These are phyloP conservation scores for Clusia tigrina DNA, from an alignment of 2,888 invertebrate species.

Conservation along the genomic window DNA sequence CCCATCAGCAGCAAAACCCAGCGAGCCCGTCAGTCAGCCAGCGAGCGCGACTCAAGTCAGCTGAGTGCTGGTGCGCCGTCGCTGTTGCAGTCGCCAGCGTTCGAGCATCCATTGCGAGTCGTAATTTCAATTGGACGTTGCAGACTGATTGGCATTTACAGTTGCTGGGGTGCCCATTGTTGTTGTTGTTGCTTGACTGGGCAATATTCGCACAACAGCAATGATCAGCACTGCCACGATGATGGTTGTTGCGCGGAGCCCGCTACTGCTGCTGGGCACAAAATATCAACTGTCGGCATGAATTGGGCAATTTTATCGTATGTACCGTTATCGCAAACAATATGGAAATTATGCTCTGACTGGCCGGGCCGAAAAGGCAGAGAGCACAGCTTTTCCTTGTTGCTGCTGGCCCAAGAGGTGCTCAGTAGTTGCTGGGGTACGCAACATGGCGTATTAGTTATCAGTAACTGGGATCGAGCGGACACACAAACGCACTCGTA, in stretches of 20 bases:
- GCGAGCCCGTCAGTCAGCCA: neutral
- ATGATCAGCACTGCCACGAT: no score
- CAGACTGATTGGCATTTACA: slow-evolving; percentile 26
- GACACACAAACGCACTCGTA: slow-evolving; percentile 35
- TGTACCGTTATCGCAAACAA: slow-evolving; percentile 22
- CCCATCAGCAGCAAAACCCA: no score
- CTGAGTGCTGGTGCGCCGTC: slow-evolving; percentile 5
- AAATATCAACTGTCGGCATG: slow-evolving; percentile 38
- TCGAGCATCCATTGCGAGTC: slow-evolving; percentile 3
- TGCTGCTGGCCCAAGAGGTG: neutral
- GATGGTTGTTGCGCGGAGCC: no score
- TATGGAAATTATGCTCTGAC: slow-evolving; percentile 30
- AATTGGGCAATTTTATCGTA: slow-evolving; percentile 29
- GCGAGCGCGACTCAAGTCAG: neutral
- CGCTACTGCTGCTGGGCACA: slow-evolving; percentile 27
- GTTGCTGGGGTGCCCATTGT: slow-evolving; percentile 10
- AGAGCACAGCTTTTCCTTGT: neutral
- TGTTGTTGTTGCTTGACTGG: neutral
- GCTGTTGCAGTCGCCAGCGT: neutral
- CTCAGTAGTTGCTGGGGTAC: neutral
- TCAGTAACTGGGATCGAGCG: slow-evolving; percentile 30
- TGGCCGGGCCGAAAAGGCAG: neutral
- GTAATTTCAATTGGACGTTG: slow-evolving; percentile 14
- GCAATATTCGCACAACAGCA: no score
- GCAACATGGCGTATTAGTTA: slow-evolving; percentile 2